Evolutionary conservation across 2,113 vertebrate species (phyloP).

Genomic region (Sprattus sprattus): DNA sequence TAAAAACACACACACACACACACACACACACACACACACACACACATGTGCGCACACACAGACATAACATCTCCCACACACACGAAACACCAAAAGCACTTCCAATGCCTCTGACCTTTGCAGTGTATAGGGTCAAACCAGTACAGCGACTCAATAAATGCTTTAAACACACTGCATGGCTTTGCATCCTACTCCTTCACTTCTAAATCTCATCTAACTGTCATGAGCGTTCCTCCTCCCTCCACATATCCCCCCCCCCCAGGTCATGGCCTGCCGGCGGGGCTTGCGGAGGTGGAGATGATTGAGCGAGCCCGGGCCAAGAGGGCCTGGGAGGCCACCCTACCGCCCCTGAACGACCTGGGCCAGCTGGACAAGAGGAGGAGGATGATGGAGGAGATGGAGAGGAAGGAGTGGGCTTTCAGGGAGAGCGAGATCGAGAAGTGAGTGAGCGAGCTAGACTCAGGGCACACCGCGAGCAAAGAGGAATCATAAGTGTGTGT

Average conservation of each 20-base stretch:
- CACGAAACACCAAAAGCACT: background rate
- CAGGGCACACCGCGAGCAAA: no score
- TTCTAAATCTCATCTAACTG: no score
- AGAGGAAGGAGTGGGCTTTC: constrained; percentile 89
- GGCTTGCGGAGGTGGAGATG: constrained; percentile 86
- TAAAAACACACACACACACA: no score
- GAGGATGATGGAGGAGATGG: constrained; percentile 88
- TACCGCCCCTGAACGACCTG: constrained; percentile 75
- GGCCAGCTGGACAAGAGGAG: constrained; percentile 76
- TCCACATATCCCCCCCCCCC: background rate
- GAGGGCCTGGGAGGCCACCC: constrained; percentile 80
- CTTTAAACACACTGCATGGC: no score
- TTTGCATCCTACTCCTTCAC: no score
- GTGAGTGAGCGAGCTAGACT: constrained; percentile 62
- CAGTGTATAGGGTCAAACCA: no score
- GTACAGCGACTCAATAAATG: no score
- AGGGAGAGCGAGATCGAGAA: constrained; percentile 88
- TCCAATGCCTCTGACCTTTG: background rate
- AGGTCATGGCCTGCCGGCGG: constrained; percentile 89
- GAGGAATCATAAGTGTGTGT: background rate
- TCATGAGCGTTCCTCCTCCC: no score
- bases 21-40: background rate
- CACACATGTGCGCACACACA: no score
- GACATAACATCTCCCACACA: no score
- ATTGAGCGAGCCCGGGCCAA: constrained; percentile 83